Percentiles rank a stretch among this genome's conserved stretches.
These are phyloP conservation scores for Philaenus spumarius DNA, from an alignment of 1,140 invertebrate species.

Conservation along the genomic window DNA sequence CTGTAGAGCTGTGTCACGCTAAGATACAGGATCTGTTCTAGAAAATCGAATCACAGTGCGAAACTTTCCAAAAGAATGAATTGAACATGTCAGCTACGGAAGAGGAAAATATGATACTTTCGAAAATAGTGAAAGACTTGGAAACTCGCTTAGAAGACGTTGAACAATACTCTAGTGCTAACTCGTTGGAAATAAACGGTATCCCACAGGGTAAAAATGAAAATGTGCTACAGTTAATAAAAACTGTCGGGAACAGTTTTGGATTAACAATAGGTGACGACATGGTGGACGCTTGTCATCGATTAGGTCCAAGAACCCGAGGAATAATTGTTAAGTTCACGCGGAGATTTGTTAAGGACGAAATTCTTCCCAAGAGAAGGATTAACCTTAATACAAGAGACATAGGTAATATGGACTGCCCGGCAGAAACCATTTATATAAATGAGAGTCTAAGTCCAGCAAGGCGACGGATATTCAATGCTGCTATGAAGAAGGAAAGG, in stretches of 20 bases:
- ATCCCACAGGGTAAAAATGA: neutral
- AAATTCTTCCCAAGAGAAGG: neutral
- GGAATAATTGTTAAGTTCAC: constrained; percentile 13
- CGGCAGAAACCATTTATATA: constrained; percentile 9
- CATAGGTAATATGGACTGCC: neutral
- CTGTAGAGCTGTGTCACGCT: no score
- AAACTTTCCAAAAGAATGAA: no score
- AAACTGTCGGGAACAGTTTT: neutral
- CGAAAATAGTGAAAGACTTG: neutral
- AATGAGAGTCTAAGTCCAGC: constrained; percentile 12
- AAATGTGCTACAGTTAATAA: constrained; percentile 3
- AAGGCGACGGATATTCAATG: constrained; percentile 3
- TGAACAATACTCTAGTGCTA: constrained; percentile 10
- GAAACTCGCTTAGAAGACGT: neutral
- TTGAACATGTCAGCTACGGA: no score
- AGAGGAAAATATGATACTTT: neutral
- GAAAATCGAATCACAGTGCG: no score
- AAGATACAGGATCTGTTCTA: no score
- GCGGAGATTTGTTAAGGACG: neutral
- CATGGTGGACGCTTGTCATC: constrained; percentile 3
- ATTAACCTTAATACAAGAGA: neutral
- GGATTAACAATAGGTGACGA: neutral
- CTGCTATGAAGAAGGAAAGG: constrained; percentile 5
- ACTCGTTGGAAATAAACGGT: constrained; percentile 10
- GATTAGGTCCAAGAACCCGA: neutral